Percentiles rank a stretch among this genome's conserved stretches.
These are phyloP conservation scores for Urosaurus nigricauda DNA, from an alignment of 2,797 vertebrate genomes.

Conservation along the genomic window DNA sequence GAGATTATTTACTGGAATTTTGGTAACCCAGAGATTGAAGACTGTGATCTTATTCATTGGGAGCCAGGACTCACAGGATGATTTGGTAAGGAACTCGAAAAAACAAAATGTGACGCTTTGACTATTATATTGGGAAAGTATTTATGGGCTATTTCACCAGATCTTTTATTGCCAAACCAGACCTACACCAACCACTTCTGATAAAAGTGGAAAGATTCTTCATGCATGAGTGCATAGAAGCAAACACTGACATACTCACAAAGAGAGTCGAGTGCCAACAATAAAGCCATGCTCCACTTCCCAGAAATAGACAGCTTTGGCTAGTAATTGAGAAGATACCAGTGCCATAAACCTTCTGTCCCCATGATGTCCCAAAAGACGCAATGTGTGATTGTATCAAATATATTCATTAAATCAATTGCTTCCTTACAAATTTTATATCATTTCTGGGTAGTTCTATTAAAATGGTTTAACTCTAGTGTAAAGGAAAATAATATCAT, in stretches of 20 bases:
- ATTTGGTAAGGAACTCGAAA: neutral
- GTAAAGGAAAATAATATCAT: constrained; percentile 16
- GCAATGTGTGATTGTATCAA: no score
- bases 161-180: neutral
- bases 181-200: neutral
- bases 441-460: neutral
- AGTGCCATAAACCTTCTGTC: neutral
- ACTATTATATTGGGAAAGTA: neutral
- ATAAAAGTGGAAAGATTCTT: constrained; percentile 6
- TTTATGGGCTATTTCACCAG: neutral
- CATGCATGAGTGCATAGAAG: neutral
- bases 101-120: neutral
- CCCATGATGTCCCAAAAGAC: neutral
- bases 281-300: neutral
- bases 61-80: neutral
- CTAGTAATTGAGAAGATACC: neutral
- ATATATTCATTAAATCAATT: neutral
- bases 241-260: neutral
- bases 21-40: neutral
- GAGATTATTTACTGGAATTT: neutral
- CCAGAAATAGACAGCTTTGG: neutral
- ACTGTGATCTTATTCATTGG: neutral
- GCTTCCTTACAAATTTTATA: neutral
- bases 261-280: neutral
- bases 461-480: neutral